Conservation (phyloP, 35 echinoderm and acorn worm species). For the Chiridota heheva region DNA sequence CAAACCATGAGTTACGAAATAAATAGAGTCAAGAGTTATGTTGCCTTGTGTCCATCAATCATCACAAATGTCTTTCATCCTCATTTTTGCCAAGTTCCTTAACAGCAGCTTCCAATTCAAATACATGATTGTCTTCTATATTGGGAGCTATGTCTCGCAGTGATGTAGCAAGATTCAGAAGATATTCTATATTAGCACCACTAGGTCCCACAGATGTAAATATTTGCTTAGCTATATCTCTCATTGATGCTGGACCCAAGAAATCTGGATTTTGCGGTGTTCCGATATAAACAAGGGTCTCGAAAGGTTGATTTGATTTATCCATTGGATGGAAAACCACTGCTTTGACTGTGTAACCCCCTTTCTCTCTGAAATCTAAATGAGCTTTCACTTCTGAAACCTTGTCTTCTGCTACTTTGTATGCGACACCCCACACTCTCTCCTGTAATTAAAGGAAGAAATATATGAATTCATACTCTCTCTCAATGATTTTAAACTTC, state of each 20-base stretch:
- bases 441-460: slow-evolving; percentile 56
- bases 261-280: slow-evolving; percentile 67
- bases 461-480: not conserved
- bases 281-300: slow-evolving; percentile 65
- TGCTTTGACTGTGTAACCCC: slow-evolving; percentile 63
- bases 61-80: not conserved
- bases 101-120: slow-evolving; percentile 71
- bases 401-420: slow-evolving; percentile 72
- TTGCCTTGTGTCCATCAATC: too few relatives aligned
- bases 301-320: slow-evolving; percentile 14
- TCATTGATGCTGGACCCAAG: slow-evolving; percentile 73
- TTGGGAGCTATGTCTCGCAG: slow-evolving; percentile 58
- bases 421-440: slow-evolving; percentile 88
- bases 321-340: slow-evolving; percentile 69
- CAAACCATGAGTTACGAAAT: too few relatives aligned
- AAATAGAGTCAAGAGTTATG: too few relatives aligned
- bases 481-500: not conserved
- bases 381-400: slow-evolving; percentile 49
- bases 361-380: slow-evolving; percentile 84
- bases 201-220: slow-evolving; percentile 68
- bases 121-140: slow-evolving; percentile 70
- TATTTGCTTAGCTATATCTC: slow-evolving; percentile 84
- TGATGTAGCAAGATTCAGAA: slow-evolving; percentile 63
- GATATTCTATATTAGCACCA: slow-evolving; percentile 83
- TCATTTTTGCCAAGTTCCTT: too few relatives aligned